Base-by-base conservation (phyloP, 1,140 invertebrate species). In the Cyphomyrmex costatus region DNA sequence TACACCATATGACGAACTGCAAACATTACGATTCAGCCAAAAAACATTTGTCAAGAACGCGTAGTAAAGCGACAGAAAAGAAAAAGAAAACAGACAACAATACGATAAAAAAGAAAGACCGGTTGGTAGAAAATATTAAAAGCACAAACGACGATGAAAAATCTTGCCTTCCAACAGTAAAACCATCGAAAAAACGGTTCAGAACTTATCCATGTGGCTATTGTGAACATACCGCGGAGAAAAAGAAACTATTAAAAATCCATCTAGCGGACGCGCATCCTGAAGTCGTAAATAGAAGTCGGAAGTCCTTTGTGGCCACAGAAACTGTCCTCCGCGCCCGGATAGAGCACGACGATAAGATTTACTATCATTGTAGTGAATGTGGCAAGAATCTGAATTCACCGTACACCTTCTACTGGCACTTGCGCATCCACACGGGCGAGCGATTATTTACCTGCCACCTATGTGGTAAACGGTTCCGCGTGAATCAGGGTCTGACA, bases 371-470 rank as follows among this genome's bases (percentile, higher is more conserved):
- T 14, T 97, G 96, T 83, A 93, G 94, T 53, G 92, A 95, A 0
- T 97, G 97, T 86, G 96, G 95, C 0, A 97, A 96, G 91, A 95
- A 95, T 74, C 93, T 97, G 33, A 95, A 95, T 86, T 96, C 96
- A 2, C 93, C 96, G 0, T 96, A 96, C 79, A 96, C 96, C 0
- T 97, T 96, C 90, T 90, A 96, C 19, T 96, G 95, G 93, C 97
- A 97, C 85, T 94, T 95, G 86, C 94, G 96, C 4, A 97, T 97
- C 42, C 97, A 97, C 93, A 97, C 97, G 2, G 97, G 97, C 16
- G 97, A 98, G 92, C 96, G 97, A 80, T 97, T 97, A 2, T 97
- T 96, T 91, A 96, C 96, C 36, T 98, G 97, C 90, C 96, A 96
- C 84, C 93, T 97, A 1, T 98, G 97, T 91, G 97, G 97, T 0